Evolutionary conservation across 2,888 invertebrate species (phyloP).

Genomic region (Cerceris ruficornis): DNA sequence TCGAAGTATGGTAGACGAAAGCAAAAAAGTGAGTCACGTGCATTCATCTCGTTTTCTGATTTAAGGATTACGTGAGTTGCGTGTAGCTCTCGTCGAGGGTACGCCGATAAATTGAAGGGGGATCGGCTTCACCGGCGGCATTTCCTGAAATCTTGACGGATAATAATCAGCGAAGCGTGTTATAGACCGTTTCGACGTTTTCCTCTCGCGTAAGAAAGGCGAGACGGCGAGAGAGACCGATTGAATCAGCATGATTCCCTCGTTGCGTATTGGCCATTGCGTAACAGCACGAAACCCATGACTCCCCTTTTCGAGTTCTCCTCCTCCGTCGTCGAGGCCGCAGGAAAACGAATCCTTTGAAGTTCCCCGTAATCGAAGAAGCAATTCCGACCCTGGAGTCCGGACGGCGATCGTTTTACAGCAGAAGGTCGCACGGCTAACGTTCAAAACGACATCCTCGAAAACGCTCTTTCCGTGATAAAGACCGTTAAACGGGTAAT

Average conservation of each 20-base stretch:
- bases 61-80: slow-evolving; percentile 1
- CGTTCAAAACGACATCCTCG: slow-evolving; percentile 20
- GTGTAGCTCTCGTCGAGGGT: not conserved
- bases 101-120: slow-evolving; percentile 21
- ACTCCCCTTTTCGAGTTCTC: slow-evolving; percentile 12
- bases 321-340: slow-evolving; percentile 25
- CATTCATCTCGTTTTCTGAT: slow-evolving; percentile 4
- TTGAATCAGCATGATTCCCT: slow-evolving; percentile 57
- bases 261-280: slow-evolving; percentile 53
- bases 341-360: slow-evolving; percentile 60
- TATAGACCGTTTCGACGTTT: slow-evolving; percentile 34
- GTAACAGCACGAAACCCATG: slow-evolving; percentile 43
- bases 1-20: not conserved
- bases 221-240: slow-evolving; percentile 33
- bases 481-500: slow-evolving; percentile 39
- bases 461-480: slow-evolving; percentile 17
- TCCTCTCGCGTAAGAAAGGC: slow-evolving; percentile 23
- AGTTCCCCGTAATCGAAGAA: slow-evolving; percentile 62
- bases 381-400: slow-evolving; percentile 57
- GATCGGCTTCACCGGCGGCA: not conserved
- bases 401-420: slow-evolving; percentile 34
- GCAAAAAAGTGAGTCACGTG: not conserved
- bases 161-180: slow-evolving; percentile 51
- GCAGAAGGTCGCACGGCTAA: slow-evolving; percentile 2
- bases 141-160: slow-evolving; percentile 41